Percentiles rank a stretch among this genome's conserved stretches.
Evolutionary conservation across 2,888 invertebrate genomes (phyloP).

Genomic region (Ectemnius cavifrons): DNA sequence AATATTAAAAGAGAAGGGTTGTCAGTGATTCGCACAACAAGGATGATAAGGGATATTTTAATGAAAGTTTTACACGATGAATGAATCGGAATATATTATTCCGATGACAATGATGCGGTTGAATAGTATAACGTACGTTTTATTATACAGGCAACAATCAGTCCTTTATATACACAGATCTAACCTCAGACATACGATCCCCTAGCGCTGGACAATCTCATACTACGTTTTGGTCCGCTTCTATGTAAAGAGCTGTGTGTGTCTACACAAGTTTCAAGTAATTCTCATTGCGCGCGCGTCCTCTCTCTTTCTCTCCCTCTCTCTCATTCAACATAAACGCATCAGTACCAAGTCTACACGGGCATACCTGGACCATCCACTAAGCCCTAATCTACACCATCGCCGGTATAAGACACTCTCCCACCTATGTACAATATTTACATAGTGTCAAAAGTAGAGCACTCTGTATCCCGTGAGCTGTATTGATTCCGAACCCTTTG

Average conservation of each 20-base stretch:
- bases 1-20: too few species aligned
- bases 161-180: slow-evolving; percentile 45
- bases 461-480: neutral
- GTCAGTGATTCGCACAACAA: neutral
- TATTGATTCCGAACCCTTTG: neutral
- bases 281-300: slow-evolving; percentile 12
- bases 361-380: slow-evolving; percentile 13
- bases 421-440: slow-evolving; percentile 49
- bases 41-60: neutral
- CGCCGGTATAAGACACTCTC: slow-evolving; percentile 31
- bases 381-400: slow-evolving; percentile 33
- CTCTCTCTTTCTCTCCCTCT: neutral
- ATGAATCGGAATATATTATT: slow-evolving; percentile 19
- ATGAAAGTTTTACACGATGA: slow-evolving; percentile 3
- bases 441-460: slow-evolving; percentile 12
- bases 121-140: slow-evolving; percentile 42
- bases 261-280: slow-evolving; percentile 40
- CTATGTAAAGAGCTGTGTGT: slow-evolving; percentile 44
- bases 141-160: slow-evolving; percentile 51
- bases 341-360: slow-evolving; percentile 11
- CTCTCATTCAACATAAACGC: slow-evolving; percentile 5
- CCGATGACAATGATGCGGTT: slow-evolving; percentile 10
- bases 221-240: slow-evolving; percentile 51
- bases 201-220: slow-evolving; percentile 37
- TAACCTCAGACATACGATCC: slow-evolving; percentile 30